phyloP scores from a whole-genome alignment of 1,140 invertebrate genomes.

The Aphelenchoides fujianensis region DNA sequence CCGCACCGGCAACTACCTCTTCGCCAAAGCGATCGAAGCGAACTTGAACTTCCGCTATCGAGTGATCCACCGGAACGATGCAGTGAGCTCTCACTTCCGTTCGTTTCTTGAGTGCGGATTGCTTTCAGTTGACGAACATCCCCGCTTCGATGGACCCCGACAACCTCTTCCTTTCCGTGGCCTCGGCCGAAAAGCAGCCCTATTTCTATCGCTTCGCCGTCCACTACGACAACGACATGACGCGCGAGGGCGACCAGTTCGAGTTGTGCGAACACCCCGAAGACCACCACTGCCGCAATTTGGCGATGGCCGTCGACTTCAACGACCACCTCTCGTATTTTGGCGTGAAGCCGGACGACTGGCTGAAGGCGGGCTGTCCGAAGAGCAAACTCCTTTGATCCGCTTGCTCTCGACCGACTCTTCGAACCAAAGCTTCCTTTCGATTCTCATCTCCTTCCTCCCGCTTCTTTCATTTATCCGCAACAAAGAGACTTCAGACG shows the following conservation, averaged over 20 bases:
- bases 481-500: too few species aligned
- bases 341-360: constrained; percentile 54
- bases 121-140: constrained; percentile 56
- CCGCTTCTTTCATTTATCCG: too few species aligned
- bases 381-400: constrained; percentile 32
- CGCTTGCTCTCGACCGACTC: too few species aligned
- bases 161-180: constrained; percentile 51
- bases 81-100: constrained; percentile 43
- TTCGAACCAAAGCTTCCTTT: background rate
- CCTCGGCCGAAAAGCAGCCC: constrained; percentile 56
- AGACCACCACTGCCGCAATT: constrained; percentile 55
- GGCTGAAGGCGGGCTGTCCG: constrained; percentile 50
- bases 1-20: constrained; percentile 58
- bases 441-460: too few species aligned
- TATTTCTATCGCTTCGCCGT: constrained; percentile 59
- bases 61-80: constrained; percentile 58
- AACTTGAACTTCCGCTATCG: constrained; percentile 55
- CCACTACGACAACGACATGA: constrained; percentile 56
- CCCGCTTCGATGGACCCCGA: constrained; percentile 58
- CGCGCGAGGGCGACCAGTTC: constrained; percentile 46
- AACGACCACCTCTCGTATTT: constrained; percentile 56
- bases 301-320: constrained; percentile 58
- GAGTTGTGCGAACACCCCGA: constrained; percentile 57
- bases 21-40: constrained; percentile 57
- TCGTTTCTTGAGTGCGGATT: background rate